These are phyloP conservation scores for Pachycephala philippinensis DNA, from an alignment of 2,113 vertebrate species.

Conservation along the genomic window DNA sequence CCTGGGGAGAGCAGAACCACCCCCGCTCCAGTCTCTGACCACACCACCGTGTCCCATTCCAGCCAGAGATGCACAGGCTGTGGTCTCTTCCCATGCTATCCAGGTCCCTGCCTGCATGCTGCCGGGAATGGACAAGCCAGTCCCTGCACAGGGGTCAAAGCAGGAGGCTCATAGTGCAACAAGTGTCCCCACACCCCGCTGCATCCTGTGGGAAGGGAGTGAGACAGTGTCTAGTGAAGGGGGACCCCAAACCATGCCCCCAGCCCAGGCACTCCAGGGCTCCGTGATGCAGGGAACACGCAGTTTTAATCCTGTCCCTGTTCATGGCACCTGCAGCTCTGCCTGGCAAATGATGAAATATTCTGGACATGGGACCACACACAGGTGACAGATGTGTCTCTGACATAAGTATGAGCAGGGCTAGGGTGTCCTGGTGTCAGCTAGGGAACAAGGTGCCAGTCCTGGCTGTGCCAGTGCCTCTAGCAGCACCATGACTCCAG, in stretches of 20 bases:
- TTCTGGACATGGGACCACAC: background rate
- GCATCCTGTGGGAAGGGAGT: background rate
- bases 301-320: background rate
- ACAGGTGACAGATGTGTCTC: background rate
- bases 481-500: background rate
- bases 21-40: rapidly evolving
- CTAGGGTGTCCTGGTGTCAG: background rate
- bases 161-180: background rate
- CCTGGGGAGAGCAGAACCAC: slow-evolving; percentile 43
- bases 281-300: rapidly evolving
- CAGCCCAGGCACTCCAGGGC: background rate
- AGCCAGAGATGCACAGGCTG: background rate
- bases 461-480: background rate
- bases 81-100: background rate
- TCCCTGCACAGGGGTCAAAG: background rate
- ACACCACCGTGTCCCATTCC: background rate
- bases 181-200: background rate
- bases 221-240: background rate
- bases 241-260: background rate
- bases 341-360: background rate
- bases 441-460: background rate
- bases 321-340: rapidly evolving
- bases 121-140: background rate
- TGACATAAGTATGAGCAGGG: background rate
- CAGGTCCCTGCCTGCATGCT: background rate